Percentiles rank a stretch among this genome's conserved stretches.
Conservation (phyloP, 2,113 vertebrate genomes). For the Microcebus ravelobensis region DNA sequence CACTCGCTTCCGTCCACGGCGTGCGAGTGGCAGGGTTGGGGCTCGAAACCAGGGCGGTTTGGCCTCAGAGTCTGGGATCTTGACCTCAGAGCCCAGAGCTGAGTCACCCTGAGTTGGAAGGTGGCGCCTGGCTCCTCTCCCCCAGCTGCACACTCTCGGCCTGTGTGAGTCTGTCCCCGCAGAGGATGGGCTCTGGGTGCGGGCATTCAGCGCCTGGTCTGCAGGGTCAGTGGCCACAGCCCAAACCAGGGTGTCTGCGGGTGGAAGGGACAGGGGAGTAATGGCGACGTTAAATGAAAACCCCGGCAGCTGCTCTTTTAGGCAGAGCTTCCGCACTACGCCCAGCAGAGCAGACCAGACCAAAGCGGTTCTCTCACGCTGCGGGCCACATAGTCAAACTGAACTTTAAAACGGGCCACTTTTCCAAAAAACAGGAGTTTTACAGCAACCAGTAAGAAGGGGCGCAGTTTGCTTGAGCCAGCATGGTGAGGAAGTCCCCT, state of each 20-base stretch:
- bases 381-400: rapidly evolving
- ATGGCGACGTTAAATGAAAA: rapidly evolving
- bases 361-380: rapidly evolving
- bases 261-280: rapidly evolving
- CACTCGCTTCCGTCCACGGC: no score
- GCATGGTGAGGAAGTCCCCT: neutral
- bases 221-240: neutral
- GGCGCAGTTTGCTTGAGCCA: no score
- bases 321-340: neutral
- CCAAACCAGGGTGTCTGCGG: neutral
- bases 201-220: no score
- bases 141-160: rapidly evolving
- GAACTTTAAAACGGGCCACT: neutral
- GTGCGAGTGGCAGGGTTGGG: neutral
- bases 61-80: neutral
- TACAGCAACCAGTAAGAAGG: rapidly evolving
- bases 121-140: neutral
- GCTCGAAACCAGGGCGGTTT: neutral
- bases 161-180: rapidly evolving
- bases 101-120: no score
- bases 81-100: neutral
- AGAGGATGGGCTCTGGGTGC: no score
- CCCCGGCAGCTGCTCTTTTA: no score
- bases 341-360: neutral
- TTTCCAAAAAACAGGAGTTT: neutral